Evolutionary conservation across 2,888 invertebrate genomes (phyloP), one percentile per base, ranked within the genome.

Genomic region (Idaea dimidiata): DNA sequence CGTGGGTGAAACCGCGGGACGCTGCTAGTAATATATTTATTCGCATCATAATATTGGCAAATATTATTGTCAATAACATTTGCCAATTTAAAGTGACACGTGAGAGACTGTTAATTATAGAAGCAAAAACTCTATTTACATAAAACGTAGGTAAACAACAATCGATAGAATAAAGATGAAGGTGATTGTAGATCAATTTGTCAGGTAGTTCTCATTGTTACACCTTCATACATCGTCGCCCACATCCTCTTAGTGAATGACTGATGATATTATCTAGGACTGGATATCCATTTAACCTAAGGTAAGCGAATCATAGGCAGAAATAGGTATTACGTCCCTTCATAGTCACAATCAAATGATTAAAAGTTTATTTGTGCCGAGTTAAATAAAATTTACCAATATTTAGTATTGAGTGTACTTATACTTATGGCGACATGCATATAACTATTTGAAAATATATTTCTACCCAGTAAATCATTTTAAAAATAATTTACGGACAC

Each of bases 271-370:
- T 43, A 43, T 43, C 43, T 18, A 57, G 43, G 43, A 43, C 43
- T 43, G 43, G 43, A 2, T 57, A 33, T 57, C 24, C 58, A 62
- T 60, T 43, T 16, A 58, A 59, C 60, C 43, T 43, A 43, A 43
- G 43, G 43, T 43, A 43, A 59, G 59, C 58, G 16, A 61, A 63
- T 61, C 67, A 66, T 66, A 66, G 59, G 58, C 68, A 64, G 17
- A 33, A 56, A 60, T 32, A 70, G 67, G 62, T 66, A 70, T 54
- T 67, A 65, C 71, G 68, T 66, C 77, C 77, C 74, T 43, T 43
- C 2, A 43, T 43, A 43, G 43, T 43, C 33, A 14, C 7, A 33
- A 33, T 6, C 7, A 7, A 7, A 33, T 33, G 7, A 6, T 10
- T 33, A 33, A 33, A 33, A 33, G 33, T 1, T 33, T 3, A 14